These are phyloP conservation scores for Pithys albifrons DNA, from an alignment of 2,113 vertebrate genomes.

Conservation along the genomic window DNA sequence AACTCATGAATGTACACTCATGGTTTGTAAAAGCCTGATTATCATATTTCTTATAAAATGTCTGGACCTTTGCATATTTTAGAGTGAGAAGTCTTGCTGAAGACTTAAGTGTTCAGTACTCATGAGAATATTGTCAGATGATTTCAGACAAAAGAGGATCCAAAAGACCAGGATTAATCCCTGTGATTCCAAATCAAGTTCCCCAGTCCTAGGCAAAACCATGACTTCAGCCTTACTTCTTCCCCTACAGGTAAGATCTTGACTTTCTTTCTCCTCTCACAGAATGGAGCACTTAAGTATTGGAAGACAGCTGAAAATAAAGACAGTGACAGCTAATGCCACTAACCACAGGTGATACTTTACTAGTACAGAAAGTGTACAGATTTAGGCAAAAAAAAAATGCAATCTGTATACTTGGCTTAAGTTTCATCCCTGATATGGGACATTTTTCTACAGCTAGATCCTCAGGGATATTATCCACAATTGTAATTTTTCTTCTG, in stretches of 20 bases:
- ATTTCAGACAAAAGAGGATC: not conserved
- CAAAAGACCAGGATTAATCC: not conserved
- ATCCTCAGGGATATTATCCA: not conserved
- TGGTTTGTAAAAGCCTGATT: not conserved
- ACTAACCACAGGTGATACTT: not conserved
- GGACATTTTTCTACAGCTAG: not conserved
- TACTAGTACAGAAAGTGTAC: not conserved
- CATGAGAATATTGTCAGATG: not conserved
- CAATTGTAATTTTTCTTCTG: not conserved
- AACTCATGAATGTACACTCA: not conserved
- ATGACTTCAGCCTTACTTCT: not conserved
- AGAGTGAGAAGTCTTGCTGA: not conserved
- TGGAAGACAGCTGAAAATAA: not conserved
- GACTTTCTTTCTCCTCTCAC: not conserved
- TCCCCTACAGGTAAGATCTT: not conserved
- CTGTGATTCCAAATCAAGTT: not conserved
- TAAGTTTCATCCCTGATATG: not conserved
- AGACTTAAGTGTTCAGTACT: not conserved
- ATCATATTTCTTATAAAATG: not conserved
- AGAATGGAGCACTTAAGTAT: not conserved
- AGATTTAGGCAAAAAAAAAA: not conserved
- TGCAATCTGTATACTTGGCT: not conserved
- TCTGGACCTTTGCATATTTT: not conserved
- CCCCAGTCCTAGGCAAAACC: not conserved
- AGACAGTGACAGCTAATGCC: not conserved